Percentiles rank a stretch among this genome's conserved stretches.
Conservation (phyloP, 2,888 invertebrate genomes). For the Operophtera brumata region DNA sequence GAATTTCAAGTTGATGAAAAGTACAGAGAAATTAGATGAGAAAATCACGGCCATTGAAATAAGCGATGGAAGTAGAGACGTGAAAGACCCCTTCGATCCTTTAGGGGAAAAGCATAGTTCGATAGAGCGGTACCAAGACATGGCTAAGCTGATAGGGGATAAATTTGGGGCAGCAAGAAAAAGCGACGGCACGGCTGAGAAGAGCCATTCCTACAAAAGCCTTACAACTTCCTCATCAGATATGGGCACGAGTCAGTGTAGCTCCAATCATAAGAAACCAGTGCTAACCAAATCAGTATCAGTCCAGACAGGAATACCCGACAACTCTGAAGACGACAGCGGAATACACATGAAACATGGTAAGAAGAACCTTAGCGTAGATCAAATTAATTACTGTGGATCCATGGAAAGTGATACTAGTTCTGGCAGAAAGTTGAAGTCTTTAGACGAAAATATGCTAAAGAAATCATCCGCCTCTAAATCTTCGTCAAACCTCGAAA, state of each 20-base stretch:
- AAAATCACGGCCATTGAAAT: constrained; percentile 69
- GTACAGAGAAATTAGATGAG: constrained; percentile 71
- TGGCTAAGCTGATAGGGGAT: constrained; percentile 86
- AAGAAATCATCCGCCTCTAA: constrained; percentile 72
- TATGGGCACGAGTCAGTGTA: constrained; percentile 76
- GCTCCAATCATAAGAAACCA: constrained; percentile 74
- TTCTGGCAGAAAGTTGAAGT: constrained; percentile 73
- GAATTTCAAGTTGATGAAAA: constrained; percentile 78
- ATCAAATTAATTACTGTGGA: constrained; percentile 77
- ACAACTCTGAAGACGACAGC: constrained; percentile 68
- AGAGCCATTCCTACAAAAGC: constrained; percentile 76
- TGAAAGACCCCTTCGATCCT: constrained; percentile 81
- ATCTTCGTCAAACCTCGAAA: constrained; percentile 72
- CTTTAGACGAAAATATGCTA: constrained; percentile 74
- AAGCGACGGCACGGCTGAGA: constrained; percentile 72
- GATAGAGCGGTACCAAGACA: constrained; percentile 86
- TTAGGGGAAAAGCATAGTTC: constrained; percentile 84
- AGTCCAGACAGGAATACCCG: constrained; percentile 76
- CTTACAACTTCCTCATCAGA: constrained; percentile 78
- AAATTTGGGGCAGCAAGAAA: constrained; percentile 79
- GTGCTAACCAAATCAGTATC: constrained; percentile 76
- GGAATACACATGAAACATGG: constrained; percentile 73
- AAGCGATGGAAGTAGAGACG: constrained; percentile 63
- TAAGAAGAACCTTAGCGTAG: constrained; percentile 74
- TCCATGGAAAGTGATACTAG: constrained; percentile 77